phyloP scores from a whole-genome alignment of 2,797 vertebrate genomes.

The Pyrocephalus nanus region DNA sequence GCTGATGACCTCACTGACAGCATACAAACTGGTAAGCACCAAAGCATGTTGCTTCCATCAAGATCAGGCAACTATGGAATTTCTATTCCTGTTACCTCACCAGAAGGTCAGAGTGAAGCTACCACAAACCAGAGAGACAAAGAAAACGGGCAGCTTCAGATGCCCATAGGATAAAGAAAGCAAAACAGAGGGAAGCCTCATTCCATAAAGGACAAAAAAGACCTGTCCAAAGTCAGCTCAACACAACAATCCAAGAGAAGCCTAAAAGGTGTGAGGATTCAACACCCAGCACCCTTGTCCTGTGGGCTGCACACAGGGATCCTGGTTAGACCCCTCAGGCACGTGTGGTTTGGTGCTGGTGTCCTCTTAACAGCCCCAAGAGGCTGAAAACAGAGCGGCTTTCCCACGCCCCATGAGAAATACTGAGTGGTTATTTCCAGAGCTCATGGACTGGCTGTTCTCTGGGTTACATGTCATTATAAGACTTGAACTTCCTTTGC shows the following conservation, averaged over 20 bases:
- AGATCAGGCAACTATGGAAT: background rate
- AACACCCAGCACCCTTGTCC: background rate
- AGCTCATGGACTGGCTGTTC: background rate
- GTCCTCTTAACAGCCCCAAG: background rate
- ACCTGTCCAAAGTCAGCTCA: background rate
- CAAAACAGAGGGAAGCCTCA: background rate
- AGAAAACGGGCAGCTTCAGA: background rate
- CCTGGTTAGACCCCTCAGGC: background rate
- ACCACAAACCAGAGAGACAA: background rate
- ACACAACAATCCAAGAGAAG: background rate
- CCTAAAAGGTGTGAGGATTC: background rate
- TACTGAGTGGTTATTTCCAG: background rate
- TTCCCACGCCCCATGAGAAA: background rate
- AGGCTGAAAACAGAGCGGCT: background rate
- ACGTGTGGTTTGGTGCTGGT: rapidly evolving
- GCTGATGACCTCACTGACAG: background rate
- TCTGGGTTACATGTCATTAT: background rate
- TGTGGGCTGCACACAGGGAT: background rate
- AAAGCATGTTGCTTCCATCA: background rate
- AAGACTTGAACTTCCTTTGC: background rate
- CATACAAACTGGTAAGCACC: background rate
- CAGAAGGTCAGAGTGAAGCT: background rate
- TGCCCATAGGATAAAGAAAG: background rate
- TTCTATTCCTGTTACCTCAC: background rate
- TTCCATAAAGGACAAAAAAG: background rate